These are phyloP conservation scores for Mionectes olivaceus DNA, from an alignment of 2,797 vertebrate genomes.

Conservation along the genomic window DNA sequence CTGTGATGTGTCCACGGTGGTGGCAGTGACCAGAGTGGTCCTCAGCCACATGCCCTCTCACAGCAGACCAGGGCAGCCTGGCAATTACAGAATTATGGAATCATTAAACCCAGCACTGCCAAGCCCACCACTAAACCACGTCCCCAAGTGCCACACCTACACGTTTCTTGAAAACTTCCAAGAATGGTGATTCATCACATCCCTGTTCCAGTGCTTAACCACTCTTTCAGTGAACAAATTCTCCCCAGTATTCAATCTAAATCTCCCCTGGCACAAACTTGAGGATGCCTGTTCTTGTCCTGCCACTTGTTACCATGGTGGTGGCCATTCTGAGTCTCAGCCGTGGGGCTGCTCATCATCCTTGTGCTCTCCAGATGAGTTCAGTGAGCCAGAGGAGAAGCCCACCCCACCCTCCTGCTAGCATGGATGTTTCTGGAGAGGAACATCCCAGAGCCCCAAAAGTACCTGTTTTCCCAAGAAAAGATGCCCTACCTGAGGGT, in stretches of 20 bases:
- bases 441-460: neutral
- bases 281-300: neutral
- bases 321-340: neutral
- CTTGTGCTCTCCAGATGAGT: neutral
- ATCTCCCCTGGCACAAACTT: neutral
- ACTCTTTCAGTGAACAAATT: neutral
- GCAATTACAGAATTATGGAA: neutral
- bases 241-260: neutral
- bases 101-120: neutral
- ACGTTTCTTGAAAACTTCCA: neutral
- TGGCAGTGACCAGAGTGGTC: neutral
- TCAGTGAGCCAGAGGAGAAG: neutral
- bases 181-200: neutral
- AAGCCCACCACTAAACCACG: neutral
- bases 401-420: neutral
- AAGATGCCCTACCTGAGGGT: neutral
- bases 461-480: neutral
- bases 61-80: neutral
- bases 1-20: accelerated
- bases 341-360: accelerated
- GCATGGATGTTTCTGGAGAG: neutral
- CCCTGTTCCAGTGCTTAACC: neutral
- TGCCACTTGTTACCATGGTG: neutral
- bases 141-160: neutral
- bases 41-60: neutral